Conservation (phyloP, 2,888 invertebrate genomes). For the Calameuta idolon region DNA sequence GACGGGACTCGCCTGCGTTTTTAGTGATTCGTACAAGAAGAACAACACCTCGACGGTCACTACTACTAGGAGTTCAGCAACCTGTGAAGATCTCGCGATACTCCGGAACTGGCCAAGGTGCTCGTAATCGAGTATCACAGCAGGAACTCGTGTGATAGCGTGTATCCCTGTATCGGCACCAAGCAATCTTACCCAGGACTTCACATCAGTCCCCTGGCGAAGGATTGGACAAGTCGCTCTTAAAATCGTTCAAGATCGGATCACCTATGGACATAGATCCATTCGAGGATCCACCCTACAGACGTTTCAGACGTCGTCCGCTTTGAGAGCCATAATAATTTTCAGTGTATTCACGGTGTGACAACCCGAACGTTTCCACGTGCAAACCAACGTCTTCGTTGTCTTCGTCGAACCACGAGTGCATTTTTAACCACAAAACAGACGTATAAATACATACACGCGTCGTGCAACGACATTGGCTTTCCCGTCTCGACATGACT, state of each 20-base stretch:
- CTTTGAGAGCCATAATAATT: constrained; percentile 17
- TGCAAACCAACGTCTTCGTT: neutral
- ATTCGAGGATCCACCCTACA: constrained; percentile 60
- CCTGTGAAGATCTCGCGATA: neutral
- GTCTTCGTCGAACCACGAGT: neutral
- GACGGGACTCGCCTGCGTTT: neutral
- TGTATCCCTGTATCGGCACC: neutral
- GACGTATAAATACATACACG: neutral
- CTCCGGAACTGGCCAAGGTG: neutral
- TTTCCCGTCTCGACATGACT: neutral
- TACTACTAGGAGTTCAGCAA: neutral
- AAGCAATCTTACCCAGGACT: neutral
- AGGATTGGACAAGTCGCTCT: neutral
- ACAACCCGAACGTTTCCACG: neutral
- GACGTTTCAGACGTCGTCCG: constrained; percentile 55
- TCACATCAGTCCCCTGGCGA: neutral
- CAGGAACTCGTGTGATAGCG: neutral
- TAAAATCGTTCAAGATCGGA: constrained; percentile 2
- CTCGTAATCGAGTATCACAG: neutral
- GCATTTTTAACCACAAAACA: neutral
- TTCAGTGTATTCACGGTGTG: neutral
- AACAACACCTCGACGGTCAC: neutral
- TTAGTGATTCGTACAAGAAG: neutral
- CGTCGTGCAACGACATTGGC: neutral
- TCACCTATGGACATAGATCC: constrained; percentile 61